Conservation (phyloP, 2,797 vertebrate genomes). For the Aphelocoma californica region DNA sequence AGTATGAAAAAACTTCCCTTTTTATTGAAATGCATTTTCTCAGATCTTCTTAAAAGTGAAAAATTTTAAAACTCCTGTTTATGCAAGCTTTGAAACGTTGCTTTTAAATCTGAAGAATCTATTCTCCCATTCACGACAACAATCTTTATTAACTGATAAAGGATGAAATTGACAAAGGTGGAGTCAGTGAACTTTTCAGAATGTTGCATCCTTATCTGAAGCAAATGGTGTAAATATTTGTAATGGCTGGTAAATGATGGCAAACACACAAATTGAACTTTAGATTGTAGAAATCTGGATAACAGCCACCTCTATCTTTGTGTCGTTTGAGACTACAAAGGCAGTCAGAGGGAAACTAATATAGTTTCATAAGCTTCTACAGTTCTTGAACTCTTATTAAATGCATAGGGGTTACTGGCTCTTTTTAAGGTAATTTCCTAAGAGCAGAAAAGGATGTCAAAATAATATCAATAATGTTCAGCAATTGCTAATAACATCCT, state of each 20-base stretch:
- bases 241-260: background rate
- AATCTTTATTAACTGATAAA: background rate
- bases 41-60: background rate
- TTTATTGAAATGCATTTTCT: background rate
- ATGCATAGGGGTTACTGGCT: background rate
- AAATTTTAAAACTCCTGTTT: background rate
- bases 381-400: background rate
- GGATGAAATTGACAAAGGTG: background rate
- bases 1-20: background rate
- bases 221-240: background rate
- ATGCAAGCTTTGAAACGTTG: background rate
- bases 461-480: background rate
- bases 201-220: background rate
- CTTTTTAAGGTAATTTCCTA: background rate
- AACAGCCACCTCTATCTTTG: background rate
- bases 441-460: background rate
- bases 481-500: background rate
- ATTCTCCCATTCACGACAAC: background rate
- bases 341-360: background rate
- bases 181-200: background rate
- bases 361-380: background rate
- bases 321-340: background rate
- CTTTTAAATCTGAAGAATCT: background rate
- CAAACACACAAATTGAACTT: background rate
- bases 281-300: background rate